Evolutionary conservation across 2,113 vertebrate genomes (phyloP).

Genomic region (Cynopterus brachyotis): DNA sequence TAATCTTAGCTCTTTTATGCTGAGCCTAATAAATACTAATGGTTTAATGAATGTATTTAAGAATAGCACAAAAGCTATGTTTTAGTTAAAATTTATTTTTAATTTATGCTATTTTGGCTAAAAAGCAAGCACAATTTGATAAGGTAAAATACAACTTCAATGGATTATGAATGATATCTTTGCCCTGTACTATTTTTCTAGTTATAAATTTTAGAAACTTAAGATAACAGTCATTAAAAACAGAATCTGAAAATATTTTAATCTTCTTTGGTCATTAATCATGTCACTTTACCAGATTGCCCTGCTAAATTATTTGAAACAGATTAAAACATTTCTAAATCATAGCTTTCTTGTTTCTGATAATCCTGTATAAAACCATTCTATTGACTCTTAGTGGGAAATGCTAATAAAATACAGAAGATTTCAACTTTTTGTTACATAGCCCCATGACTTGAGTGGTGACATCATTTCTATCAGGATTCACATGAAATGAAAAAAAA

Average conservation of each 20-base stretch:
- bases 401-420: slow-evolving; percentile 47
- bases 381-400: slow-evolving; percentile 38
- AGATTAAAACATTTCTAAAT: slow-evolving; percentile 55
- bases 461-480: slow-evolving; percentile 27
- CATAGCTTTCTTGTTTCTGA: slow-evolving; percentile 62
- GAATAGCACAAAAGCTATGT: slow-evolving; percentile 72
- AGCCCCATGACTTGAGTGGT: slow-evolving; percentile 12
- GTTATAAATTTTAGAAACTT: slow-evolving; percentile 81
- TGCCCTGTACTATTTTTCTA: slow-evolving; percentile 79
- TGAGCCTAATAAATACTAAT: slow-evolving; percentile 61
- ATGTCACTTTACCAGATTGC: slow-evolving; percentile 70
- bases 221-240: slow-evolving; percentile 83
- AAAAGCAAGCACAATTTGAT: slow-evolving; percentile 75
- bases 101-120: slow-evolving; percentile 71
- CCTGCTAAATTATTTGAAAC: slow-evolving; percentile 64
- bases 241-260: slow-evolving; percentile 82
- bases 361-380: slow-evolving; percentile 40
- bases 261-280: slow-evolving; percentile 80
- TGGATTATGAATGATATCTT: slow-evolving; percentile 78
- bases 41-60: slow-evolving; percentile 51
- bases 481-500: slow-evolving; percentile 9
- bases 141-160: slow-evolving; percentile 73
- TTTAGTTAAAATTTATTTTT: slow-evolving; percentile 81
- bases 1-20: slow-evolving; percentile 25
- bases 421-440: slow-evolving; percentile 15